Base-by-base conservation (phyloP, 2,113 vertebrate genomes). In the Panthera leo region DNA sequence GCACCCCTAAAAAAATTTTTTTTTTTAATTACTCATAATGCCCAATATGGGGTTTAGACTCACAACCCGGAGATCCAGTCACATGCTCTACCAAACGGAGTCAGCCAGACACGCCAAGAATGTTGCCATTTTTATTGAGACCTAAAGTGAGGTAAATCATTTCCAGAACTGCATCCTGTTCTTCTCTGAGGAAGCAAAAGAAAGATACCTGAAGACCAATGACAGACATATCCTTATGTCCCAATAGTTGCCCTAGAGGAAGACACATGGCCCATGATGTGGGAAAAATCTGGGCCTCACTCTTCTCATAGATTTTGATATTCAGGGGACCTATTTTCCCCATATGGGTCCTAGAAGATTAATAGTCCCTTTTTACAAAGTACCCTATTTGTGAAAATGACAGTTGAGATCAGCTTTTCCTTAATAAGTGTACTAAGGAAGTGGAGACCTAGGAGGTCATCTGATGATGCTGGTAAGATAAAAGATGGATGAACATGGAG, bases 261-360 rank as follows among this genome's bases (percentile, higher is more conserved):
- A 95, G 31, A 89, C 13, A 51, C 27, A 48, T 51, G 14, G 0
- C 11, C 15, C 6, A 53, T 42, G 39, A 19, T 63, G 39, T 78
- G 21, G 9, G 70, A 91, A 25, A 21, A 87, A 86, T 36, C 70
- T 76, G n/a, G 55, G 29, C 21, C 16, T 85, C 53, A 53, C 5
- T 89, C 68, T 94, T 67, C 45, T 92, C 13, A 85, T 9, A 85
- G 45, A 89, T 89, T 88, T 88, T 91, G 39, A 85, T 68, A 82
- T 80, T 95, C 48, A 14, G 19, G 61, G 9, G 36, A 31, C 29
- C 29, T 88, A 27, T 76, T 95, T 91, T 63, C 11, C 29, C 7
- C 79, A 2, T 85, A 39, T 1, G 55, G 48, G 29, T 67, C 67
- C 21, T 76, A 86, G 19, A 12, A 82, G 90, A 82, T 89, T 55